A percentile compares a stretch with the other conserved stretches of the same genome.
Conservation (phyloP, 2,113 vertebrate species). For the Elaphurus davidianus region DNA sequence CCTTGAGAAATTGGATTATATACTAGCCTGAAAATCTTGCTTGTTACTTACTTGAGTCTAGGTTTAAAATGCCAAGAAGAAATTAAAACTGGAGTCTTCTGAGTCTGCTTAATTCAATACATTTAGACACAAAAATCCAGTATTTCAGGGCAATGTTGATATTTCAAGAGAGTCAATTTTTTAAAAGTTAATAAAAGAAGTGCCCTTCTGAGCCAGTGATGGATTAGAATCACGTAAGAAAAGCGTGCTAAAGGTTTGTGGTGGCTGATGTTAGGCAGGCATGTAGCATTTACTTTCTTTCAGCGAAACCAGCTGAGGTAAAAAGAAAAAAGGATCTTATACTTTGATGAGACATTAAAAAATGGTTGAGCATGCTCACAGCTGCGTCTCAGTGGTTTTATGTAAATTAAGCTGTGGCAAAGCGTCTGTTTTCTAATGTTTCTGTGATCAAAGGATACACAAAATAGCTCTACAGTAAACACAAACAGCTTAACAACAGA, state of each 20-base stretch:
- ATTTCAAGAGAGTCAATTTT: slow-evolving; percentile 63
- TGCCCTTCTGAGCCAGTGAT: not conserved
- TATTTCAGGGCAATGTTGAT: slow-evolving; percentile 53
- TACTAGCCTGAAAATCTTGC: slow-evolving; percentile 48
- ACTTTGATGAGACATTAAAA: slow-evolving; percentile 54
- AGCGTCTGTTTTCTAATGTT: slow-evolving; percentile 39
- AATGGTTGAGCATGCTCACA: not conserved
- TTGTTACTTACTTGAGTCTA: slow-evolving; percentile 52
- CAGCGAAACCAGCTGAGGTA: slow-evolving; percentile 43
- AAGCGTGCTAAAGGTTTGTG: slow-evolving; percentile 9
- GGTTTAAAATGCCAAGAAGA: slow-evolving; percentile 62
- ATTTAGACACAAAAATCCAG: slow-evolving; percentile 58
- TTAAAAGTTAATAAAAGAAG: slow-evolving; percentile 54
- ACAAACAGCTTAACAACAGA: slow-evolving; percentile 42
- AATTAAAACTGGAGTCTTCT: slow-evolving; percentile 56
- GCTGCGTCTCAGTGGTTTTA: slow-evolving; percentile 39
- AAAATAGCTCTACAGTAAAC: slow-evolving; percentile 36
- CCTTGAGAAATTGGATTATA: slow-evolving; percentile 66
- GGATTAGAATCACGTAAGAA: slow-evolving; percentile 18
- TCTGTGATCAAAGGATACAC: slow-evolving; percentile 43
- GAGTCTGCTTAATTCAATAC: slow-evolving; percentile 26
- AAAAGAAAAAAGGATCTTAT: slow-evolving; percentile 10
- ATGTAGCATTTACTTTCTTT: slow-evolving; percentile 48
- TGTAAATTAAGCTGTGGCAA: slow-evolving; percentile 54
- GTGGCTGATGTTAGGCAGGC: slow-evolving; percentile 16